These are phyloP conservation scores for Pogonus chalceus DNA, from an alignment of 1,140 invertebrate genomes.

Conservation along the genomic window DNA sequence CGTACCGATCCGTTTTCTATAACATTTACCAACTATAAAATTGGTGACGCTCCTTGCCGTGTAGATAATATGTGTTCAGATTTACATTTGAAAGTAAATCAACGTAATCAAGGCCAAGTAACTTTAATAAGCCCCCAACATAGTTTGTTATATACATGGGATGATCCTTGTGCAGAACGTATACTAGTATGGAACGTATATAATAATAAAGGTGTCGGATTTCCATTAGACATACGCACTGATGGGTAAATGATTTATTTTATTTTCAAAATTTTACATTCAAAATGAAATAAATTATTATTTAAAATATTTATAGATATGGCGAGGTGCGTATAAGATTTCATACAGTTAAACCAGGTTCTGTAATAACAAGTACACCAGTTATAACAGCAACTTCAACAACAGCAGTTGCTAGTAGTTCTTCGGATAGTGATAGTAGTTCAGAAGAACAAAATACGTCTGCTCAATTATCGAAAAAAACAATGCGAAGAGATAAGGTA, in stretches of 20 bases:
- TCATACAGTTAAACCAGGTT: neutral
- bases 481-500: neutral
- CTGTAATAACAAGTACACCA: neutral
- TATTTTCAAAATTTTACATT: conserved; percentile 9
- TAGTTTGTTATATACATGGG: conserved; percentile 75
- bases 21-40: conserved; percentile 54
- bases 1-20: conserved; percentile 59
- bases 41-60: conserved; percentile 65
- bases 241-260: conserved; percentile 40
- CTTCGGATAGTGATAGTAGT: neutral
- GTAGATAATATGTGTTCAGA: conserved; percentile 75
- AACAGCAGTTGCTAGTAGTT: neutral
- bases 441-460: neutral
- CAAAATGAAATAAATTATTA: conserved; percentile 9
- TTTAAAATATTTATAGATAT: conserved; percentile 40
- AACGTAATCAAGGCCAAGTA: conserved; percentile 59
- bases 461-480: neutral
- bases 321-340: conserved; percentile 40
- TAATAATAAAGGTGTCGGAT: conserved; percentile 65
- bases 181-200: conserved; percentile 74
- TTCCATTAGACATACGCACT: conserved; percentile 56
- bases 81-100: conserved; percentile 70
- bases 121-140: conserved; percentile 68
- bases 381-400: neutral
- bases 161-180: conserved; percentile 64